Evolutionary conservation across 2,888 invertebrate species (phyloP).

Genomic region (Lycia hirtaria): DNA sequence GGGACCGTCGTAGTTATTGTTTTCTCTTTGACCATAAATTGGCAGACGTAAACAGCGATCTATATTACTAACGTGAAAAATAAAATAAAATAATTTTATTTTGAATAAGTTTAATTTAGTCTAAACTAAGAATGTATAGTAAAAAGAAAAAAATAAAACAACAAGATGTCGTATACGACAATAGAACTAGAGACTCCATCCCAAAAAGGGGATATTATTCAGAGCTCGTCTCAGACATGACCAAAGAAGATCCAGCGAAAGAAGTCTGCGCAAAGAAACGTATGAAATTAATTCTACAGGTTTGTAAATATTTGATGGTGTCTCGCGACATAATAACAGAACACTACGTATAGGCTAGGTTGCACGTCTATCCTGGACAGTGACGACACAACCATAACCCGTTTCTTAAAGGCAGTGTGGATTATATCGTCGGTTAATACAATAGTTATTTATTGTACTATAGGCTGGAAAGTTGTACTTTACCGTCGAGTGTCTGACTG

Average conservation of each 20-base stretch:
- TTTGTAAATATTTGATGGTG: slow-evolving; percentile 40
- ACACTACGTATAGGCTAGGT: too few relatives aligned
- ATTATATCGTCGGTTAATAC: too few relatives aligned
- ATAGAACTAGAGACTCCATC: slow-evolving; percentile 61
- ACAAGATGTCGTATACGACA: slow-evolving; percentile 74
- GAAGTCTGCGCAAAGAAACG: slow-evolving; percentile 73
- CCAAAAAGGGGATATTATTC: slow-evolving; percentile 87
- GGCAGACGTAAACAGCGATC: neutral
- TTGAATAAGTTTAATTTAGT: neutral
- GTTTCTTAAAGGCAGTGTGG: too few relatives aligned
- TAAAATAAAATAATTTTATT: neutral
- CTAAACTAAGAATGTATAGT: slow-evolving; percentile 58
- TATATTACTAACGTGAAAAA: neutral
- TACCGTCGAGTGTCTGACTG: too few relatives aligned
- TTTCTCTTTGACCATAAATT: neutral
- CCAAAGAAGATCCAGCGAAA: slow-evolving; percentile 65
- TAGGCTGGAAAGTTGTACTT: too few relatives aligned
- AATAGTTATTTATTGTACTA: too few relatives aligned
- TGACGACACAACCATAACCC: too few relatives aligned
- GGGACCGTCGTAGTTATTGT: too few relatives aligned
- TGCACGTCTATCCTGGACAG: too few relatives aligned
- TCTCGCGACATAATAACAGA: too few relatives aligned
- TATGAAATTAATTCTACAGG: slow-evolving; percentile 73
- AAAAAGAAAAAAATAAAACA: slow-evolving; percentile 71
- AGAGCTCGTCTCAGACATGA: slow-evolving; percentile 84